phyloP scores from a whole-genome alignment of 2,888 invertebrate genomes.

The Meta bourneti region DNA sequence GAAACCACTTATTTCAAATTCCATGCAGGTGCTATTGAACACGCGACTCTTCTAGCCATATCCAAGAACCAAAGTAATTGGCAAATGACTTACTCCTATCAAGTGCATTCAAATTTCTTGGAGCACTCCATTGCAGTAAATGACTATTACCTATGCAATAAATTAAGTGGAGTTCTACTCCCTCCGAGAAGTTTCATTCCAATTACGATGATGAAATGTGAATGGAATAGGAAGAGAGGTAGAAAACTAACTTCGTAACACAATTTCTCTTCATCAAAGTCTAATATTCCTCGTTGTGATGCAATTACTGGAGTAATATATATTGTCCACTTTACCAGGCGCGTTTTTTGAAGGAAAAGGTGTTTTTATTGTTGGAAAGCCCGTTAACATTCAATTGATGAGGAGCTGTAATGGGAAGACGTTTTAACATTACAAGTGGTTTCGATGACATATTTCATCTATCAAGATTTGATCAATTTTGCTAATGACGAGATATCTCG shows the following conservation, averaged over 20 bases:
- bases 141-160: slow-evolving; percentile 4
- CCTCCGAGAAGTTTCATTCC: background rate
- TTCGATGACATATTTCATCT: too few species aligned
- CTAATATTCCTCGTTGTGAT: background rate
- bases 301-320: background rate
- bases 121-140: background rate
- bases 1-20: slow-evolving; percentile 13
- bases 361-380: too few species aligned
- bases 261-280: background rate
- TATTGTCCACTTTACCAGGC: background rate
- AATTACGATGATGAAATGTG: slow-evolving; percentile 8
- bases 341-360: background rate
- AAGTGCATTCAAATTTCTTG: slow-evolving; percentile 20
- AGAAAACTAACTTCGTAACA: background rate
- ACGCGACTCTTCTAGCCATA: slow-evolving; percentile 28
- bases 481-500: too few species aligned
- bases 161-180: slow-evolving; percentile 7
- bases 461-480: too few species aligned
- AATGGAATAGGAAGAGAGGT: background rate
- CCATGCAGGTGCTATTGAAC: slow-evolving; percentile 9
- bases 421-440: too few species aligned
- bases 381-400: too few species aligned
- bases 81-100: slow-evolving; percentile 24
- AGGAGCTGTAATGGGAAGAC: too few species aligned
- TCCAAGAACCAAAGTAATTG: slow-evolving; percentile 22